Conservation (phyloP, 2,888 invertebrate genomes). For the Drepana falcataria region DNA sequence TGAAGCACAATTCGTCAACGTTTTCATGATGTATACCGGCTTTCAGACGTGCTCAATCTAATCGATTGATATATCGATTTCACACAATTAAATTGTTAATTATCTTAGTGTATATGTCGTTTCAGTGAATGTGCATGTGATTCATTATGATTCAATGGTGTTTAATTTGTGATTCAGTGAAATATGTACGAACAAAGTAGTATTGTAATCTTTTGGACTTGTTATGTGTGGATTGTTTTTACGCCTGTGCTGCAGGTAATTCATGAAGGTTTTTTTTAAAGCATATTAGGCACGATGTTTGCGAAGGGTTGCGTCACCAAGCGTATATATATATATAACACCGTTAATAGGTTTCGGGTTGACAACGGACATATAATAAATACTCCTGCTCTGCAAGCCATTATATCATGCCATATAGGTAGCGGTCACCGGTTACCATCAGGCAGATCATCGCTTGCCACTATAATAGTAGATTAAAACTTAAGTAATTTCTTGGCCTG, state of each 20-base stretch:
- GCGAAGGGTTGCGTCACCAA: too few species aligned
- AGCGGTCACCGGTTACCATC: too few species aligned
- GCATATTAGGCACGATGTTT: too few species aligned
- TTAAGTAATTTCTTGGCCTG: too few species aligned
- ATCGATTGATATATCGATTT: neutral
- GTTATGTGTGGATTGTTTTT: constrained; percentile 22
- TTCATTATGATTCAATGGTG: constrained; percentile 33
- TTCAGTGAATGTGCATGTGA: constrained; percentile 8
- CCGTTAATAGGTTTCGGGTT: too few species aligned
- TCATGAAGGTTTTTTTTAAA: neutral
- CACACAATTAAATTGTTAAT: too few species aligned
- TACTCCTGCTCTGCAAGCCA: too few species aligned
- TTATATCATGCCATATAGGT: too few species aligned
- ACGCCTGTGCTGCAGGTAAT: constrained; percentile 32
- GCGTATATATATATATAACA: too few species aligned
- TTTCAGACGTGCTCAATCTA: constrained; percentile 5
- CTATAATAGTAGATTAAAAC: too few species aligned
- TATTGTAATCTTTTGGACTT: constrained; percentile 16
- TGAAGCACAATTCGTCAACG: constrained; percentile 31
- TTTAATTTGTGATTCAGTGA: constrained; percentile 18
- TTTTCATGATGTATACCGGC: constrained; percentile 13
- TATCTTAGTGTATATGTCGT: neutral
- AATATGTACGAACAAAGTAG: constrained; percentile 38
- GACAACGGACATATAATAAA: too few species aligned
- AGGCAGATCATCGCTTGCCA: too few species aligned